A percentile compares a stretch with the other conserved stretches of the same genome.
phyloP scores from a whole-genome alignment of 2,888 invertebrate genomes.

The Noctua janthina region DNA sequence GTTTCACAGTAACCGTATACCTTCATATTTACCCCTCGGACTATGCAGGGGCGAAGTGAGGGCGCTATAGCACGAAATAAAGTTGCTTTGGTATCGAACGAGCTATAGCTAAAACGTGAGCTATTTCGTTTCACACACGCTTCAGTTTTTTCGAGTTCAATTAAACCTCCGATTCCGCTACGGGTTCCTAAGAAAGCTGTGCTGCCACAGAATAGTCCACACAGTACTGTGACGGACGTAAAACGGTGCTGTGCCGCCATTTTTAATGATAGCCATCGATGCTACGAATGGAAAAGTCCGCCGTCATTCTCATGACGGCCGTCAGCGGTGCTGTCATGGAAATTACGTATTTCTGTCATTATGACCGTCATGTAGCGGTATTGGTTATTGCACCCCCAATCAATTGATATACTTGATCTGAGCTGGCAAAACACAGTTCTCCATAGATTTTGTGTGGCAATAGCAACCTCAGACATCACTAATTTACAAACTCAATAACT shows the following conservation, averaged over 20 bases:
- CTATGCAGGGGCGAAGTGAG: neutral
- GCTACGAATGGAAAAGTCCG: neutral
- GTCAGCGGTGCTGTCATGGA: neutral
- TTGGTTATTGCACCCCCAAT: neutral
- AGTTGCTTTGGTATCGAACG: neutral
- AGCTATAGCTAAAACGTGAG: neutral
- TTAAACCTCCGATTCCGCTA: neutral
- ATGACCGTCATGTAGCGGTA: neutral
- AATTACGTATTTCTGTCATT: neutral
- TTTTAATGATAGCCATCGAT: neutral
- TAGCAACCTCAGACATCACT: neutral
- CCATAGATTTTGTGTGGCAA: neutral
- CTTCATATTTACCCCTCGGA: conserved; percentile 40
- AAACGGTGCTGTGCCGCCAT: neutral
- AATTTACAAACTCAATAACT: neutral
- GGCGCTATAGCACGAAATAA: neutral
- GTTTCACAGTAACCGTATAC: conserved; percentile 50
- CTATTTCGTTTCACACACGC: neutral
- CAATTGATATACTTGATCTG: neutral
- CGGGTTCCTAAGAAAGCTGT: neutral
- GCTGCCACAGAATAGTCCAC: no score
- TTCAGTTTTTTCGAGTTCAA: neutral
- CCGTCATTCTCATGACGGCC: neutral
- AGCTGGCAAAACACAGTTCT: neutral
- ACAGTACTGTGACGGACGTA: no score